Conservation (phyloP, 2,113 vertebrate species). For the Anseranas semipalmata region DNA sequence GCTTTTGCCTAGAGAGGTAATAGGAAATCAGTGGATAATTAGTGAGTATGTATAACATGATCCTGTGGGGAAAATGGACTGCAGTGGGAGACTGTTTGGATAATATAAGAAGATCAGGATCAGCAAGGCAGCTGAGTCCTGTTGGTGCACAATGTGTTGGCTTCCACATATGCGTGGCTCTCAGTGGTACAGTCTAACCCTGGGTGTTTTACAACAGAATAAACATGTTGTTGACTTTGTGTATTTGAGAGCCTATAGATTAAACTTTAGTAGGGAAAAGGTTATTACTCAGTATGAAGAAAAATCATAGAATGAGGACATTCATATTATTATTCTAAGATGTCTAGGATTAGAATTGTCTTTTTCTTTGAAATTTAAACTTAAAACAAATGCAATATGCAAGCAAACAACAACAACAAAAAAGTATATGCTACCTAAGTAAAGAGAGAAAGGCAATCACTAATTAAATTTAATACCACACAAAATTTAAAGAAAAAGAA, state of each 20-base stretch:
- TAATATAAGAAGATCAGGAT: not conserved
- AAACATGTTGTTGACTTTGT: not conserved
- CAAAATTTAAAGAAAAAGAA: not conserved
- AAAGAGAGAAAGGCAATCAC: not conserved
- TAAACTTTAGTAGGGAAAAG: not conserved
- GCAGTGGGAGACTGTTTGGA: not conserved
- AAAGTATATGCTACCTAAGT: not conserved
- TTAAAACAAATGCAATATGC: not conserved
- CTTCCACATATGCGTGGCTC: fast-evolving
- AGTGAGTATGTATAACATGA: not conserved
- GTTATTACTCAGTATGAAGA: not conserved
- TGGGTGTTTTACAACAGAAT: not conserved
- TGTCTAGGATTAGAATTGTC: not conserved
- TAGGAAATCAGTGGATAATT: not conserved
- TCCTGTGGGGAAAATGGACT: not conserved
- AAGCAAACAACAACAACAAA: no score
- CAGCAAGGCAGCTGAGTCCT: not conserved
- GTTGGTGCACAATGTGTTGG: not conserved
- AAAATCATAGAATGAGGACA: not conserved
- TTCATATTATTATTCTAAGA: not conserved
- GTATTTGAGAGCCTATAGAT: not conserved
- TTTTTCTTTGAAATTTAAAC: not conserved
- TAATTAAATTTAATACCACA: not conserved
- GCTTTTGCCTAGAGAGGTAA: not conserved
- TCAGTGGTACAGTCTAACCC: fast-evolving